phyloP scores from a whole-genome alignment of 2,113 vertebrate genomes.

The Nesoenas mayeri region DNA sequence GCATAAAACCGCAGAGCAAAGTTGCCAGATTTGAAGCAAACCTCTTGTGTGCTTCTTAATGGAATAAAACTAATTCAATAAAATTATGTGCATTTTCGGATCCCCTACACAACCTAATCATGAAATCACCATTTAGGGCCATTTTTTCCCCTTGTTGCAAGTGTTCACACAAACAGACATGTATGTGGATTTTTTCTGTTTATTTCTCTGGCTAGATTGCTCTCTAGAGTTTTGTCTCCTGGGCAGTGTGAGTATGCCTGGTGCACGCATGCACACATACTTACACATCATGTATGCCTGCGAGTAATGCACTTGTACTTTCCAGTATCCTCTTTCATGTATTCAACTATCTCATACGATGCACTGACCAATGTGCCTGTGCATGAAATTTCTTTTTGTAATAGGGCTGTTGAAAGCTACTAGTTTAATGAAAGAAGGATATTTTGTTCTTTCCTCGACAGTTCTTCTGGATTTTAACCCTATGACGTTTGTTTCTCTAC shows the following conservation, averaged over 20 bases:
- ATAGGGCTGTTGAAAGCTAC: neutral
- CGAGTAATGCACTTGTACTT: neutral
- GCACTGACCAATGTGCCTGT: neutral
- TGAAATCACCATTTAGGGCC: neutral
- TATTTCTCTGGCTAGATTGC: slow-evolving; percentile 43
- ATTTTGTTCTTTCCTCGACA: neutral
- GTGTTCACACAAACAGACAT: neutral
- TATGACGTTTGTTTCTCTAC: neutral
- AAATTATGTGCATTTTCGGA: neutral
- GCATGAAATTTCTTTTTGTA: slow-evolving; percentile 2
- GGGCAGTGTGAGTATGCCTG: neutral
- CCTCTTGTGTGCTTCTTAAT: neutral
- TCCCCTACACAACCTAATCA: neutral
- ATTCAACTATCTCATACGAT: neutral
- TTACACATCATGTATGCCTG: neutral
- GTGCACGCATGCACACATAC: neutral
- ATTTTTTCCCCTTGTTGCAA: neutral
- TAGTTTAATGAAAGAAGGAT: neutral
- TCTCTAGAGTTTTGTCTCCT: slow-evolving; percentile 19
- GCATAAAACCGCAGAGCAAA: neutral
- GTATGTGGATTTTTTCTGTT: neutral
- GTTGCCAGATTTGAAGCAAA: neutral
- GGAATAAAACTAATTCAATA: neutral
- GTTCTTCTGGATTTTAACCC: neutral
- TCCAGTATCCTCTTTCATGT: neutral